These are phyloP conservation scores for Drosophila melanogaster DNA, from an alignment of 1,140 invertebrate genomes.

Conservation along the genomic window DNA sequence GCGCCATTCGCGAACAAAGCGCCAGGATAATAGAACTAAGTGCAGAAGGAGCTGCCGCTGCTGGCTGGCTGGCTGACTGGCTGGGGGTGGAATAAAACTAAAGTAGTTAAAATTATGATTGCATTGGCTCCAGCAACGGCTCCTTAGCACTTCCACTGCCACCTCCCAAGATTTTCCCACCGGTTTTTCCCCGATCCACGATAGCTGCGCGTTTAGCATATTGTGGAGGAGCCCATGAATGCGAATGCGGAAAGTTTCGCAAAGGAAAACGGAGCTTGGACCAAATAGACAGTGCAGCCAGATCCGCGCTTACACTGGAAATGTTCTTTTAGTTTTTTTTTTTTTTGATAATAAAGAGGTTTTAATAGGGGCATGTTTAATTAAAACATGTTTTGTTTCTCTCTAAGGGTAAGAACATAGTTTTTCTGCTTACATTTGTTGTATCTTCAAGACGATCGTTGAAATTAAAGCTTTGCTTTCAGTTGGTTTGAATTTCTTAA, in stretches of 20 bases:
- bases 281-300: slow-evolving; percentile 16
- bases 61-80: background rate
- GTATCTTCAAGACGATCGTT: too few relatives aligned
- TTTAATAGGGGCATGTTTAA: too few relatives aligned
- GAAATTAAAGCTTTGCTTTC: too few relatives aligned
- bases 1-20: slow-evolving; percentile 54
- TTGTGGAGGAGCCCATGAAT: slow-evolving; percentile 71
- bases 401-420: too few relatives aligned
- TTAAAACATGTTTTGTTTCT: too few relatives aligned
- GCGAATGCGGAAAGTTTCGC: slow-evolving; percentile 57
- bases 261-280: slow-evolving; percentile 7
- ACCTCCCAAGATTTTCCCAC: background rate
- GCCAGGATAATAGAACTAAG: slow-evolving; percentile 70
- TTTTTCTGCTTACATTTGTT: too few relatives aligned
- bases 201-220: slow-evolving; percentile 64
- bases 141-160: background rate
- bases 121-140: slow-evolving; percentile 55
- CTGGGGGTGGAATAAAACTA: slow-evolving; percentile 63
- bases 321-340: slow-evolving; percentile 7
- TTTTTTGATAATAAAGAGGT: too few relatives aligned
- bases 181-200: background rate
- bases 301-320: too few relatives aligned
- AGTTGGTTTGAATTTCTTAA: too few relatives aligned
- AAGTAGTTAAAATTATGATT: slow-evolving; percentile 82
- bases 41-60: slow-evolving; percentile 44